Base-by-base conservation (phyloP, 2,113 vertebrate genomes). In the Calonectris borealis region DNA sequence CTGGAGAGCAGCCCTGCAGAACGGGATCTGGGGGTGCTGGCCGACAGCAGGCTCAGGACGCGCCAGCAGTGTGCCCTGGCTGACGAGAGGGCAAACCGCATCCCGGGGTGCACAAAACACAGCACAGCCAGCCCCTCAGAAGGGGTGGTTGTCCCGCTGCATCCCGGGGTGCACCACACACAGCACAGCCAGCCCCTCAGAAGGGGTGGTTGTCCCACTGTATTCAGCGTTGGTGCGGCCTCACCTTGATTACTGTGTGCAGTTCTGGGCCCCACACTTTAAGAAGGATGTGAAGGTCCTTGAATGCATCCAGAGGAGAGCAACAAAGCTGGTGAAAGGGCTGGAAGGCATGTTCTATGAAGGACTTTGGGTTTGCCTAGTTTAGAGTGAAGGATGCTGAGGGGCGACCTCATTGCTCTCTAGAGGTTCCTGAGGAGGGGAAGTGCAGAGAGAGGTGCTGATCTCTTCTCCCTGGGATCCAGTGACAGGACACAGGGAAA, bases 121-220 rank as follows among this genome's bases (percentile, higher is more conserved):
- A 70, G n/a, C 6, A 7, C 2, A 17, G 11, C 4, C 52, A 88
- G 8, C 11, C 4, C 1, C 9, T 29, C 14, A 61, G 36, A 36
- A 29, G 46, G 6, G 13, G 4, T 3, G 6, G 32, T 34, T 48
- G 9, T 62, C 52, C 40, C 0, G 0, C 36, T 62, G 8, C 8
- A 27, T 32, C 57, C 31, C 10, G 40, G 13, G 31, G 27, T 61
- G 12, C 51, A 25, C 31, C 46, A 75, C 70, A 61, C 14, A 46
- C n/a, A 70, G n/a, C 6, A 7, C 2, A 17, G 11, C 4, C 52
- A 88, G 8, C 11, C 4, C 1, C 9, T 29, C 14, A 61, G 36
- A 36, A 29, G 46, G 6, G 13, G 4, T 3, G 6, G 32, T 34
- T 48, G 9, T 62, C 52, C 40, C 0, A 0, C 36, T 62, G 8